These are phyloP conservation scores for Leistus spinibarbis DNA, from an alignment of 2,888 invertebrate genomes.

Conservation along the genomic window DNA sequence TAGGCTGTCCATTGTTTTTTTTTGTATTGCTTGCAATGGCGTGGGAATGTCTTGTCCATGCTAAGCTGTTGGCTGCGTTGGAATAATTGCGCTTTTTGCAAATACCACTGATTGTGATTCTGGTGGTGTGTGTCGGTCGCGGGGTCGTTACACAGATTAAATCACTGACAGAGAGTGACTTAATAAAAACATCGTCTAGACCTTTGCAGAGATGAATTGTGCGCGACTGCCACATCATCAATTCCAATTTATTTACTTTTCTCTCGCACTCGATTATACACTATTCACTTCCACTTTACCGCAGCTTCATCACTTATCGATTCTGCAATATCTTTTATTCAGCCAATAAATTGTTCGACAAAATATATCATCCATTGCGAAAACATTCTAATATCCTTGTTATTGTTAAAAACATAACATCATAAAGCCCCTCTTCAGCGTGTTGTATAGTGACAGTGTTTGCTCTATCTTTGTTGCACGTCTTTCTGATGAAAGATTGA, in stretches of 20 bases:
- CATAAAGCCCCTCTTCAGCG: too few species aligned
- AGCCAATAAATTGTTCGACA: not conserved
- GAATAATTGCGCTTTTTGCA: constrained; percentile 34
- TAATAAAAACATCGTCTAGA: constrained; percentile 37
- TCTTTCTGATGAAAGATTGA: too few species aligned
- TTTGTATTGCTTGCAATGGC: constrained; percentile 2
- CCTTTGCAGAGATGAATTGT: constrained; percentile 26
- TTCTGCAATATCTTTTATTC: not conserved
- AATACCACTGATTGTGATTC: constrained; percentile 27
- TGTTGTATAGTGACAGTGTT: too few species aligned
- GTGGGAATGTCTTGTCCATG: constrained; percentile 22
- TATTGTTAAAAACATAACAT: too few species aligned
- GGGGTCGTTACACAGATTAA: constrained; percentile 26
- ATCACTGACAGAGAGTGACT: constrained; percentile 3
- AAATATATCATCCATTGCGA: not conserved
- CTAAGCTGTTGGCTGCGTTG: constrained; percentile 4
- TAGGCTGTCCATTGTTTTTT: not conserved
- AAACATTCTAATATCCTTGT: not conserved
- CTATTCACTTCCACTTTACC: too few species aligned
- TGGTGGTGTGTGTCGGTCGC: constrained; percentile 6
- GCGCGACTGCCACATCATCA: constrained; percentile 6
- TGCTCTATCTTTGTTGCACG: too few species aligned
- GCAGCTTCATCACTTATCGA: not conserved
- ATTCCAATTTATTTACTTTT: constrained; percentile 15
- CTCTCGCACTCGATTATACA: not conserved